A percentile compares a stretch with the other conserved stretches of the same genome.
Evolutionary conservation across 1,140 invertebrate genomes (phyloP).

Genomic region (Prorops nasuta): DNA sequence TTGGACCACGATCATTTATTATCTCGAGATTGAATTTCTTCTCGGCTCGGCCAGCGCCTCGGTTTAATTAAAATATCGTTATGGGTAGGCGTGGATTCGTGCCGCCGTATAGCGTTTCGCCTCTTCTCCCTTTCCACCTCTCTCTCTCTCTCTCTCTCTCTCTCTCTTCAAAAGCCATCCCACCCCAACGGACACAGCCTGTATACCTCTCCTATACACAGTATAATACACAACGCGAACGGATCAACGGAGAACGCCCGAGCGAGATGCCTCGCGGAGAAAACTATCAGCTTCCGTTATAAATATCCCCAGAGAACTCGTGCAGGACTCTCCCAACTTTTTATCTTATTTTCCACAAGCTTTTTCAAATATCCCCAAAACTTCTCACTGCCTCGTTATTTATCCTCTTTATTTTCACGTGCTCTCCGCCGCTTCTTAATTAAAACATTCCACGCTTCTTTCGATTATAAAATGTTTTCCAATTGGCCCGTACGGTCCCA

Average conservation of each 20-base stretch:
- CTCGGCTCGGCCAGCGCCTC: conserved; percentile 45
- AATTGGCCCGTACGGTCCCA: too few species aligned
- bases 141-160: conserved; percentile 16
- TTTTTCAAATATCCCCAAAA: too few species aligned
- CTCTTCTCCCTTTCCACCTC: conserved; percentile 15
- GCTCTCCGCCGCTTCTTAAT: too few species aligned
- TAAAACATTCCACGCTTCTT: too few species aligned
- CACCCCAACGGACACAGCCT: too few species aligned
- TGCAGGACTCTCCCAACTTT: too few species aligned
- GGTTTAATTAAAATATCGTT: conserved; percentile 60
- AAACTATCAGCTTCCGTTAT: neutral
- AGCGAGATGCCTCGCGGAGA: neutral
- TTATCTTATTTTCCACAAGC: too few species aligned
- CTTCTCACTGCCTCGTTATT: too few species aligned
- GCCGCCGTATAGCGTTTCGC: conserved; percentile 39
- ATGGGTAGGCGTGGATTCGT: conserved; percentile 57
- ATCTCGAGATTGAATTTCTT: conserved; percentile 59
- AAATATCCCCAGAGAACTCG: too few species aligned
- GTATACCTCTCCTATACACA: too few species aligned
- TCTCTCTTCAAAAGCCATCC: conserved; percentile 25
- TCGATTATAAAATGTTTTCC: too few species aligned
- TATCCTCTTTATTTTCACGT: too few species aligned
- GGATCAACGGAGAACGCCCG: conserved; percentile 10
- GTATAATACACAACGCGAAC: conserved; percentile 14
- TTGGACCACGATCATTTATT: conserved; percentile 58